Base-by-base conservation (phyloP, 2,888 invertebrate genomes). In the Phragmatobia fuliginosa region DNA sequence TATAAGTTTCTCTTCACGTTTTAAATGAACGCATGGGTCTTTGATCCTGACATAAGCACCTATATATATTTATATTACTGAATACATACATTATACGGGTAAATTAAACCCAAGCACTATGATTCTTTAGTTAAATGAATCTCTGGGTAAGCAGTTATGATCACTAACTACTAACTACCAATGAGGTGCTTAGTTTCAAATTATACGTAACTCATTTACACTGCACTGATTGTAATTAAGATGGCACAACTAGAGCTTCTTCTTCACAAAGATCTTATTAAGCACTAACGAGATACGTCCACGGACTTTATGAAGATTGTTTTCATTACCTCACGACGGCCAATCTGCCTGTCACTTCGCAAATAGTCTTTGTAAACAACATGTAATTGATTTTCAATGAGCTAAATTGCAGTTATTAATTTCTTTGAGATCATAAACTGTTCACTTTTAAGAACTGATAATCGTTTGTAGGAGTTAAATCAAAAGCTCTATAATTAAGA, bases 351-450 rank as follows among this genome's bases (percentile, higher is more conserved):
- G 64, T 64, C 64, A 64, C 18, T 10, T 41, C 11, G 31, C 28
- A 56, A 56, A 11, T 16, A n/a, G 36, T 21, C 38, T 65, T 58
- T 38, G 21, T 45, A 66, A 14, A 38, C 25, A 41, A 65, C 32
- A 56, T 31, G 16, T 61, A 69, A 67, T 67, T 67, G 63, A 61
- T 28, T 33, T 62, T 66, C 58, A 70, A 56, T 10, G 28, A 36
- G 45, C 58, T 18, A 61, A 67, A 64, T 71, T 71, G 21, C 33
- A 56, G 60, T 31, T n/a, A 59, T 62, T 62, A 62, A 52, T 61
- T 52, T 14, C 28, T 41, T 21, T 31, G 52, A 66, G 45, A 65
- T 41, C 69, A 28, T 64, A 52, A 31, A 16, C 36, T 21, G 52
- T 4, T 21, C n/a, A 28, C 62, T 28, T 38, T 56, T 65, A 36